Percentiles rank a stretch among this genome's conserved stretches.
phyloP scores from a whole-genome alignment of 2,797 vertebrate species.

The Hemibagrus guttatus region DNA sequence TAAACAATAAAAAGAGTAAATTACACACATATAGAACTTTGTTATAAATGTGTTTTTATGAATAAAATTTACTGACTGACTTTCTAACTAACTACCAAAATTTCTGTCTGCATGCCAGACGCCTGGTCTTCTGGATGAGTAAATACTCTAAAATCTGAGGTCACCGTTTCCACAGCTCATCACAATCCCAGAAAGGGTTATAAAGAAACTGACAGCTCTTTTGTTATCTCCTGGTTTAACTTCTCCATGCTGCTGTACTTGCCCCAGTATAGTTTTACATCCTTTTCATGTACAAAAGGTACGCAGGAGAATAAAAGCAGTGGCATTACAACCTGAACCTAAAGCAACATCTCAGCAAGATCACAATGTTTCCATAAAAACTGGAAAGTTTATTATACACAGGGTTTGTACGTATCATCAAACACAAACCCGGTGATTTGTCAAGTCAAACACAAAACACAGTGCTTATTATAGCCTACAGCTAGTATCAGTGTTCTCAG shows the following conservation, averaged over 20 bases:
- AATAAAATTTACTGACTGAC: not conserved
- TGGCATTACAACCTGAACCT: not conserved
- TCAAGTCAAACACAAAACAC: conserved; percentile 1
- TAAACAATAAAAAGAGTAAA: not conserved
- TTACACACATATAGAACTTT: not conserved
- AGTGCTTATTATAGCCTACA: not conserved
- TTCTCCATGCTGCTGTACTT: not conserved
- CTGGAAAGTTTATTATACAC: not conserved
- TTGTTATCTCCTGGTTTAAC: not conserved
- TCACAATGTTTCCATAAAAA: not conserved
- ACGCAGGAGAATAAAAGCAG: not conserved
- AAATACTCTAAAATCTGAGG: not conserved
- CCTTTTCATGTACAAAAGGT: not conserved
- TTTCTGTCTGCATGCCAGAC: not conserved
- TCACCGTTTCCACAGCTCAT: not conserved
- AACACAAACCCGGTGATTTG: not conserved
- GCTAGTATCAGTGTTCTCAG: not conserved
- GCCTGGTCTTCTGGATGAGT: not conserved
- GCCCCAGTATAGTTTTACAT: not conserved
- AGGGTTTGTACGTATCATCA: not conserved
- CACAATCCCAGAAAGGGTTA: not conserved
- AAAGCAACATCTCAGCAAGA: not conserved
- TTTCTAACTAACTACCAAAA: not conserved
- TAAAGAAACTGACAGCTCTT: not conserved
- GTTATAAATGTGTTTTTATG: not conserved